Evolutionary conservation across 2,797 vertebrate genomes (phyloP), one percentile per base, ranked within the genome.

Genomic region (Takifugu ocellatus): DNA sequence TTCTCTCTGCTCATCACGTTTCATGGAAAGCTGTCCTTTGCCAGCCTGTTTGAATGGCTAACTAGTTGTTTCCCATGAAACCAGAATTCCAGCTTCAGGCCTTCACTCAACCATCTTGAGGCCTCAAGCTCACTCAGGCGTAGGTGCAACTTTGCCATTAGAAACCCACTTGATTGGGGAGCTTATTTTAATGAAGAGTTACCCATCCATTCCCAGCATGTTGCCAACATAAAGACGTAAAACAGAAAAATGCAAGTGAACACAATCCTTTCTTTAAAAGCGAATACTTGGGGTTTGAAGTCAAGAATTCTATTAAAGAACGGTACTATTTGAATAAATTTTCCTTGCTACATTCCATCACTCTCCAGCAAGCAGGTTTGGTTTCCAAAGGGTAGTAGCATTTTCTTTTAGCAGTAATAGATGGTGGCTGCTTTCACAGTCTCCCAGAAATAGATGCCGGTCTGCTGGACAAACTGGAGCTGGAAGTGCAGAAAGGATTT

Each of bases 171-270:
- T 74, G 78, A 89, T 84, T 84, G 83, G 81, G 83, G 77, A 39
- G 90, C 86, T 90, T 88, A 83, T 85, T 90, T 91, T 87, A 87
- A 91, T 87, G 77, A 87, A 74, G 74, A 82, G 78, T 74, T 64
- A 77, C 72, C 83, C 83, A 87, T 90, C 90, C 82, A 87, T 88
- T 78, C 75, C 57, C 54, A 73, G 74, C 72, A 85, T 81, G 81
- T 53, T 76, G 83, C 76, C 78, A 70, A 86, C 81, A 79, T 63
- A 56, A 68, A 84, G 80, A 79, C 74, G 88, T 86, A 89, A 88
- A 88, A 80, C 74, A 59, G 12, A 39, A 39, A 39, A 39, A 39
- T 39, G 36, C 36, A 39, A 39, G 10, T 12, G 11, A 39, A 39
- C 12, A 39, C 36, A 3, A 39, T 39, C 36, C 36, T 39, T 39